Base-by-base conservation (phyloP, 2,113 vertebrate species). In the Tretioscincus oriximinensis region DNA sequence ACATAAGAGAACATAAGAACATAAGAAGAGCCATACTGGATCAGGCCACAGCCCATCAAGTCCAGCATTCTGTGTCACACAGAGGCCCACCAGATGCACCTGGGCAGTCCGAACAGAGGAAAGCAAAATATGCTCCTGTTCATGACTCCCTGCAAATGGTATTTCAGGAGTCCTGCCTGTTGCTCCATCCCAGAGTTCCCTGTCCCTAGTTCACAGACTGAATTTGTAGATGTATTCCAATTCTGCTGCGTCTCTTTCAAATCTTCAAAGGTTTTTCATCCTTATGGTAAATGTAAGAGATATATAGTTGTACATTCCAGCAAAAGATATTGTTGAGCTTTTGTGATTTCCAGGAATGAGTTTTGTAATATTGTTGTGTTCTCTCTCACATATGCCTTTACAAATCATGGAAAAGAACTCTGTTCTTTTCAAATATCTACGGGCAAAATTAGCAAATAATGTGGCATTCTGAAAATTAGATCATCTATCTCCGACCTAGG, bases 311-410 rank as follows among this genome's bases (percentile, higher is more conserved):
- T 66, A 78, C 84, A 79, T 63, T 0, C 1, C 24, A 11, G 61
- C 26, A 80, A 78, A 88, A 51, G 12, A 11, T 82, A 69, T 89
- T 86, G 81, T 26, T 63, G 76, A 85, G 58, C 12, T 82, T 78
- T 45, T 35, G 14, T 5, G 64, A 68, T 72, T 86, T 86, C 63
- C 88, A 28, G 10, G 0, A 51, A 82, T 88, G 65, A 64, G 82
- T 91, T 88, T 89, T 77, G 64, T 35, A 84, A 16, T 14, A 58
- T 77, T 78, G 63, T 78, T 90, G 85, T 28, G 58, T 81, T 77
- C 83, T 82, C 24, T 58, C 31, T 4, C 21, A 21, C 11, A 20
- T 69, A 85, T 58, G 76, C 20, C 72, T 68, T 67, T 67, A 41
- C 82, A 85, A 87, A 78, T 66, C 72, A 35, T 77, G 69, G 84